Base-by-base conservation (phyloP, 2,888 invertebrate genomes). In the Drosophila borborema region DNA sequence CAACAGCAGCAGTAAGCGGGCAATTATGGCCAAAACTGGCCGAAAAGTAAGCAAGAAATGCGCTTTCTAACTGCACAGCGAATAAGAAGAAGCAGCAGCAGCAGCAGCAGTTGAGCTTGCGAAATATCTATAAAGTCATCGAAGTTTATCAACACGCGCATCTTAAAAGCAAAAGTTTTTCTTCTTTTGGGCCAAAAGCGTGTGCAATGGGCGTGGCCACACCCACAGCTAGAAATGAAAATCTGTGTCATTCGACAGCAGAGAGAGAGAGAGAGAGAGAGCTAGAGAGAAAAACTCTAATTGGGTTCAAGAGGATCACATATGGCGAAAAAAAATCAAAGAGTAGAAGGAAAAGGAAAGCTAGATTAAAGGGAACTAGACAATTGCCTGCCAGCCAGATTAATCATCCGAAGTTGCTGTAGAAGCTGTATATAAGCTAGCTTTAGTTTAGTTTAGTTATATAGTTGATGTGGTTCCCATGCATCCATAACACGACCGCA, bases 241-340 rank as follows among this genome's bases (percentile, higher is more conserved):
- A 85, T 85, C 82, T 86, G 77, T 87, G 87, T 86, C 85, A 86
- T 79, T 85, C 82, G 74, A 51, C 65, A 51, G 49, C 38, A 55
- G 18, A 18, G 12, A 41, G 28, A 28, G 14, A 14, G 46, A 46
- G 45, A 5, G 20, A 23, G 46, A 8, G 16, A 62, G 23, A 20
- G 28, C 53, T 20, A 20, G 20, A 20, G 20, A 2, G 20, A 49
- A 55, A 48, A 45, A 9, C 59, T 48, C 85, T 85, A 85, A 85
- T 86, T 86, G 87, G 87, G 85, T 87, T 87, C 85, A 86, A 38
- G 20, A 28, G 74, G 81, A 77, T 85, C 87, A 71, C 64, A 69
- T 67, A 73, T 68, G 65, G 73, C 69, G 78, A 83, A 38, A 38
- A 36, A 36, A 20, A 20, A 18, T 4, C 3, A 51, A 31, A 36